Percentiles rank a stretch among this genome's conserved stretches.
Conservation (phyloP, 2,797 vertebrate genomes). For the Macroramphosus scolopax region DNA sequence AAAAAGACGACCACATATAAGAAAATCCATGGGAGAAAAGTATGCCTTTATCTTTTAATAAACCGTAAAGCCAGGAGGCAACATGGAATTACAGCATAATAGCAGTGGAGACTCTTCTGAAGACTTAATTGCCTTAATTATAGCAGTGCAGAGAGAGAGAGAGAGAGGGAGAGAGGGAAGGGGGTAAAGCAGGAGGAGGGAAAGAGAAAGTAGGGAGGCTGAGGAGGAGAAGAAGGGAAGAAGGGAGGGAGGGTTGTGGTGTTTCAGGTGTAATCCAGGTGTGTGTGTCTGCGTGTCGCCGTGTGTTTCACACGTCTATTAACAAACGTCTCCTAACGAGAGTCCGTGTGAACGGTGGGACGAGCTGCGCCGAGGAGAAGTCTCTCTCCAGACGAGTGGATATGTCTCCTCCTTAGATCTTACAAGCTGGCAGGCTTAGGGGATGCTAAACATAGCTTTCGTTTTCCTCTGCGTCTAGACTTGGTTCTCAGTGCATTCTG, state of each 20-base stretch:
- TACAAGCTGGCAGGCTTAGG: constrained; percentile 56
- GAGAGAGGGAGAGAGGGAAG: constrained; percentile 7
- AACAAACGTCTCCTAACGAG: too few species aligned
- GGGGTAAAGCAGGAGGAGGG: too few species aligned
- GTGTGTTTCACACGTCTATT: too few species aligned
- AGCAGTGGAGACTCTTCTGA: constrained; percentile 79
- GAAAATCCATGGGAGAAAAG: constrained; percentile 75
- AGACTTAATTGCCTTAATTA: constrained; percentile 85
- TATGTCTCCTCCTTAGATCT: constrained; percentile 53
- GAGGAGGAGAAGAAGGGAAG: constrained; percentile 15
- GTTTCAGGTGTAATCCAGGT: constrained; percentile 58
- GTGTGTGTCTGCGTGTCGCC: constrained; percentile 5
- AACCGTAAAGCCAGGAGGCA: constrained; percentile 81
- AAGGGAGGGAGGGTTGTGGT: constrained; percentile 23
- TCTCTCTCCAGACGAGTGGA: constrained; percentile 48
- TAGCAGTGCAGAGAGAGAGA: constrained; percentile 60
- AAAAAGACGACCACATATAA: constrained; percentile 72
- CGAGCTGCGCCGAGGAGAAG: constrained; percentile 30
- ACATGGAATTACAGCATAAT: constrained; percentile 82
- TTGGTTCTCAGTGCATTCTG: constrained; percentile 44
- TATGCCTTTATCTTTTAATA: constrained; percentile 85
- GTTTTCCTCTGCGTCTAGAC: constrained; percentile 73
- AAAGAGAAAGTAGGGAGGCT: background rate
- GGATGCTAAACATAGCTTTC: constrained; percentile 73
- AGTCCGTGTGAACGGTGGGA: constrained; percentile 17